Evolutionary conservation across 92 coral and sea anemone genomes (phyloP), one percentile per base, ranked within the genome.

Genomic region (Metridium senile): DNA sequence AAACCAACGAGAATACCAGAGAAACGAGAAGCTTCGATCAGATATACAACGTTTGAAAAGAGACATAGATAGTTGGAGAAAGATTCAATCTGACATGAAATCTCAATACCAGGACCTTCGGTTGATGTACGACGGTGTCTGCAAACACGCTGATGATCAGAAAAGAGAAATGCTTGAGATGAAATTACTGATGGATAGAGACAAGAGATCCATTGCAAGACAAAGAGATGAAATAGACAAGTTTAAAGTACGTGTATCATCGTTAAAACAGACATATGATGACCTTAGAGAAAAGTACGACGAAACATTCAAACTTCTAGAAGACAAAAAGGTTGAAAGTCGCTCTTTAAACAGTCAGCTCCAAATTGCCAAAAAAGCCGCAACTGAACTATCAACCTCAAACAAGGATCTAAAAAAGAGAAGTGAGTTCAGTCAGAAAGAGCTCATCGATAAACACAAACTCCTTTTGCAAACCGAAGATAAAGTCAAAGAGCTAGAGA

Each of bases 221-320:
- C 76, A 80, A 64, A 68, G 80, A n/a, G 90, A 85, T 29, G 90
- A 85, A 59, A 78, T 80, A 29, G 90, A 85, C 47, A 85, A 85
- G 26, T 71, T 71, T 31, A 85, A 85, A 53, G 86, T 78, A 26
- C 79, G 84, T 1, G 51, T 59, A 29, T 64, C 75, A 1, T 82
- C 84, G 11, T 75, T 74, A 11, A 70, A 84, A 35, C 77, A 78
- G 62, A 82, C 86, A 11, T 85, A 85, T 32, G 90, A 85, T 52
- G 86, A 85, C 35, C 70, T 85, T 11, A 85, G 80, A 39, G 74
- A 62, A 20, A 80, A 74, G 64, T 56, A 65, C 62, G 90, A 85
- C 23, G 82, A 85, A 69, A 78, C 65, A 18, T 69, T 52, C 16
- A 72, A 74, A 11, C 81, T 64, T 34, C 35, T 85, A 9, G 82